Conservation (phyloP, 2,797 vertebrate species). For the Lateolabrax maculatus region DNA sequence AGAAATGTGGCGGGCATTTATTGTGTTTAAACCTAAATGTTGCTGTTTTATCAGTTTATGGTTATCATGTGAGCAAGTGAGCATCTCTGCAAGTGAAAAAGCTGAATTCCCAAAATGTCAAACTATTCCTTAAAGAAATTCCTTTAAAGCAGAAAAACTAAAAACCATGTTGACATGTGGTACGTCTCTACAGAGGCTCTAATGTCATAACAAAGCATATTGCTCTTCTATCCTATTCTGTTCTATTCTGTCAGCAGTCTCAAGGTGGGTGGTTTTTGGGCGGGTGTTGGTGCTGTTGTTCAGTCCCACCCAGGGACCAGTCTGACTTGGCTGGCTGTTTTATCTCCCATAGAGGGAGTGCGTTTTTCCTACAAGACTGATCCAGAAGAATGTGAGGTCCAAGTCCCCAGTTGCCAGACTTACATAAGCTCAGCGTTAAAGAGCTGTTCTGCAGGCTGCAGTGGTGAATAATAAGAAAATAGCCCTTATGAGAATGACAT, state of each 20-base stretch:
- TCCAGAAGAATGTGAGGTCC: slow-evolving; percentile 64
- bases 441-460: slow-evolving; percentile 18
- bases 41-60: not conserved
- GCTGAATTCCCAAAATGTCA: not conserved
- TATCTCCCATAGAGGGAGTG: slow-evolving; percentile 57
- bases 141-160: not conserved
- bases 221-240: slow-evolving; percentile 10
- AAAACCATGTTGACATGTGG: not conserved
- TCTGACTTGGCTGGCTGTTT: slow-evolving; percentile 66
- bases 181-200: slow-evolving; percentile 1
- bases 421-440: slow-evolving; percentile 50
- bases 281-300: slow-evolving; percentile 53
- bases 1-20: not conserved
- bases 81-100: too few species aligned
- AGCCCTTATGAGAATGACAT: slow-evolving; percentile 31
- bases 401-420: slow-evolving; percentile 46
- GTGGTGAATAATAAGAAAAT: slow-evolving; percentile 50
- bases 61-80: not conserved
- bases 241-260: slow-evolving; percentile 47
- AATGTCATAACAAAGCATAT: not conserved
- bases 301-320: slow-evolving; percentile 51
- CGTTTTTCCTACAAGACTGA: slow-evolving; percentile 53
- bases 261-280: slow-evolving; percentile 64
- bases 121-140: not conserved
- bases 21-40: not conserved